Base-by-base conservation (phyloP, 2,888 invertebrate genomes). In the Andrena fulva region DNA sequence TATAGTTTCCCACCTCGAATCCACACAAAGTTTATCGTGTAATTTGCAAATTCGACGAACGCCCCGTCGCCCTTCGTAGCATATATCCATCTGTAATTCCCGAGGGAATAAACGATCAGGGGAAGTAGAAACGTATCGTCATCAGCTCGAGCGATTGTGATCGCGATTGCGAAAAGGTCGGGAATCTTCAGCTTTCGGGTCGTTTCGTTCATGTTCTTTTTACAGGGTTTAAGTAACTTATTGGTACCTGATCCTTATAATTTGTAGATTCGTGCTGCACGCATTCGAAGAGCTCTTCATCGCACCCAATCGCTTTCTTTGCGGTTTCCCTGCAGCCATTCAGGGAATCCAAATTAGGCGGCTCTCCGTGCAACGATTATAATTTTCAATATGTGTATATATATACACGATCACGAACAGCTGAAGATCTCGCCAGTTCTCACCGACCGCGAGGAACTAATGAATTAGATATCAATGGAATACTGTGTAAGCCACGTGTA, bases 311-410 rank as follows among this genome's bases (percentile, higher is more conserved):
- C 92, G 94, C 90, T 71, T 83, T 69, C 77, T 42, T 68, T 77
- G n/a, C 89, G 94, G 95, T 94, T 95, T 95, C 94, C 93, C 95
- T 95, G 95, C 96, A 96, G 96, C 96, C 96, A 96, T 95, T 95
- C 95, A 95, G 95, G 94, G 93, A 94, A 95, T 94, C 94, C 95
- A 94, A 89, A 87, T 86, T 93, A 93, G 94, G 94, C 93, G 95
- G 94, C 94, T 94, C 94, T 92, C 66, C 62, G 29, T 48, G 24
- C 10, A 27, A 54, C 12, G 31, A 2, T 56, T 10, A 2, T n/a
- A 10, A 63, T 73, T 77, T 52, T 27, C 10, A 42, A 42, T 42
- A 4, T 5, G 16, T 16, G 16, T 5, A 5, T 35, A 8, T 0
- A 7, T 10, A 7, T 42, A 27, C 20, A 1, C 24, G 24, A 27